Base-by-base conservation (phyloP, 2,113 vertebrate genomes). In the Antechinus flavipes region DNA sequence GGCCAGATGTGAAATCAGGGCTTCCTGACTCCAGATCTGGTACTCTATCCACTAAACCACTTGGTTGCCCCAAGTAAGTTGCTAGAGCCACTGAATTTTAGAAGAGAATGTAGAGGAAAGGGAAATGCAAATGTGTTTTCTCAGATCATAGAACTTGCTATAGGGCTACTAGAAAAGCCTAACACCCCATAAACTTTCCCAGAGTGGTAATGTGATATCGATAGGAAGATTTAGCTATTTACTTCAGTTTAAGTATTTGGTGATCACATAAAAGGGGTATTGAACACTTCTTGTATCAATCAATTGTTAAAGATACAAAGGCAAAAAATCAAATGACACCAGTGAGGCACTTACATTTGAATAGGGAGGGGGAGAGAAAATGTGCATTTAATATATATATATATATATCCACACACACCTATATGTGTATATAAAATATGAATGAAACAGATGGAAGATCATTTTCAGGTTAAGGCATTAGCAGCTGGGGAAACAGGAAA, bases 21-120 rank as follows among this genome's bases (percentile, higher is more conserved):
- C 30, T 68, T 68, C 58, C 27, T 68, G 58, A 68, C 58, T 68
- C 58, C 30, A 16, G 58, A 0, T 19, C 27, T 61, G 58, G 27
- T 8, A 11, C 10, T 30, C 58, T 61, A 61, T 30, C 9, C 27
- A 30, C 27, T 30, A 10, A 26, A 61, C 58, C 25, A 26, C 25
- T 7, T 58, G 1, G 25, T 24, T 58, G 7, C 58, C 10, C 55
- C 55, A 56, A 56, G 49, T 89, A 92, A 93, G n/a, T 61, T 42
- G 24, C 52, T 30, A 55, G 58, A 54, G 93, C 93, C 27, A 53
- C 55, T 92, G 11, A 27, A 84, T 96, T 97, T 96, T 92, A 47
- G 14, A 93, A 27, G 90, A 94, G 53, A n/a, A 58, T 54, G 90
- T 91, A 16, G 3, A 92, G 35, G 22, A 92, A 92, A 95, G 8